Base-by-base conservation (phyloP, 2,797 vertebrate genomes). In the Arctocebus calabarensis region DNA sequence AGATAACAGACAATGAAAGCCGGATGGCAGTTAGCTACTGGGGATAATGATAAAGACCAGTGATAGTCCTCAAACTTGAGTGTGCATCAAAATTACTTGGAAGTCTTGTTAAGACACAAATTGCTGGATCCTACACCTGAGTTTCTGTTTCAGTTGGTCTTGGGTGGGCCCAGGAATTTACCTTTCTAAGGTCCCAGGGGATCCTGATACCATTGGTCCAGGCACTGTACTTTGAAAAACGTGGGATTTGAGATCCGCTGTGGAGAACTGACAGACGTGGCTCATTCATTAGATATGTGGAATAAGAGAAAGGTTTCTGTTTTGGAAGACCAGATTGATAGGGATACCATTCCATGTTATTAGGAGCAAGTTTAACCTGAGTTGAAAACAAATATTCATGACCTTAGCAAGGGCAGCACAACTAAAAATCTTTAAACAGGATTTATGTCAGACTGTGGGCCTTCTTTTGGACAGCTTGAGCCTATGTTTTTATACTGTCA, bases 351-450 rank as follows among this genome's bases (percentile, higher is more conserved):
- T 89, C 25, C 68, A 25, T 23, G 34, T 89, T 84, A 89, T 29
- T 91, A 84, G 81, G 11, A 73, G 48, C 34, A 95, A 93, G 9
- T 96, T 94, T 90, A 79, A 82, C 25, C 48, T 84, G 77, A 93
- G 48, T 32, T 77, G 70, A 79, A 88, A 70, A 16, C 2, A 88
- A n/a, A 45, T 29, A 3, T 73, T 52, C 32, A 52, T 88, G 52
- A 84, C 48, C 23, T 16, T 87, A 73, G 20, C n/a, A 94, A 92
- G 22, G 25, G 40, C 62, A 23, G 9, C 0, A 10, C 40, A 83
- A 27, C 19, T 88, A 71, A 88, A 77, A 75, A 77, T 25, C 61
- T 86, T 94, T 83, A 94, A n/a, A 4, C 55, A 5, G 9, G 62
- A 45, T 70, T 91, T 10, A 91, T 40, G 34, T 95, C 52, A 66